Percentiles rank a stretch among this genome's conserved stretches.
Evolutionary conservation across 2,113 vertebrate genomes (phyloP).

Genomic region (Tachycineta bicolor): DNA sequence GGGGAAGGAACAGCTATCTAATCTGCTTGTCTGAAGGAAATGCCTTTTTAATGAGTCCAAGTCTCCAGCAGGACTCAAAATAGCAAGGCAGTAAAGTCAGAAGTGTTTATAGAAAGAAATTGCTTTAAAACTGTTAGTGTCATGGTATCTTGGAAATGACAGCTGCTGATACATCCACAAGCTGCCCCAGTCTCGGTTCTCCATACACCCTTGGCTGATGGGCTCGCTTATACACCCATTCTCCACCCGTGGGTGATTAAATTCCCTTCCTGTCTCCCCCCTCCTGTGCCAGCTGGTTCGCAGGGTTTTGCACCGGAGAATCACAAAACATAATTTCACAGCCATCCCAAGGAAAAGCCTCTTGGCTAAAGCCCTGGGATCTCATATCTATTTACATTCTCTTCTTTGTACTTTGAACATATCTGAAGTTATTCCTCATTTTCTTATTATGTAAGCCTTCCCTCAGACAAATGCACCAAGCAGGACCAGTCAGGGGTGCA

Average conservation of each 20-base stretch:
- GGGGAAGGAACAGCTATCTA: slow-evolving; percentile 51
- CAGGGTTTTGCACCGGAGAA: not conserved
- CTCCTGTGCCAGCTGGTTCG: not conserved
- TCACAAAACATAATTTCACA: not conserved
- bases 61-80: slow-evolving; percentile 52
- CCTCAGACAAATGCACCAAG: not conserved
- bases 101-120: slow-evolving; percentile 53
- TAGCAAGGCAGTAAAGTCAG: slow-evolving; percentile 36
- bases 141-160: slow-evolving; percentile 12
- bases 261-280: not conserved
- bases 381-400: slow-evolving; percentile 9
- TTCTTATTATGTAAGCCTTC: not conserved
- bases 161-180: slow-evolving; percentile 5
- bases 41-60: slow-evolving; percentile 65
- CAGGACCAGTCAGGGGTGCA: not conserved
- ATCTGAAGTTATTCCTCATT: not conserved
- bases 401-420: not conserved
- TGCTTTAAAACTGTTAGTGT: slow-evolving; percentile 7
- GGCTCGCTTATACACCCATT: not conserved
- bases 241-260: not conserved
- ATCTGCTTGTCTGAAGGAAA: slow-evolving; percentile 66
- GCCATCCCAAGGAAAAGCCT: not conserved
- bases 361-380: not conserved
- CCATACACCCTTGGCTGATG: not conserved
- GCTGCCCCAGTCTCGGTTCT: not conserved